Evolutionary conservation across 2,888 invertebrate species (phyloP).

Genomic region (Dryobotodes eremita): DNA sequence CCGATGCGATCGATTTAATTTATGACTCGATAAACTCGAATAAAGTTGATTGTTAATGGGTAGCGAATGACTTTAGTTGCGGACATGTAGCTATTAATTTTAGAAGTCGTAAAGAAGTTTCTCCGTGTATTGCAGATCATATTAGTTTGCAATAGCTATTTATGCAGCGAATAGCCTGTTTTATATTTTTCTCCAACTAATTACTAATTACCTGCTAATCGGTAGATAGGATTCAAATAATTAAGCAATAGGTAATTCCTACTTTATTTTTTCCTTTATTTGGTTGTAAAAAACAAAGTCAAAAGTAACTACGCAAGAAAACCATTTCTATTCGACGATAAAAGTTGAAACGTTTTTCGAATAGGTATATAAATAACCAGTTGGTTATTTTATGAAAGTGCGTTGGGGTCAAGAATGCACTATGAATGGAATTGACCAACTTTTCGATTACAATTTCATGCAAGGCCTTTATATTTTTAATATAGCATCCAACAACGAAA

Average conservation of each 20-base stretch:
- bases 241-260: neutral
- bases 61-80: constrained; percentile 45
- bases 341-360: constrained; percentile 17
- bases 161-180: neutral
- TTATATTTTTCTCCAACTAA: neutral
- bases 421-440: constrained; percentile 49
- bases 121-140: neutral
- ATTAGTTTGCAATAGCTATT: constrained; percentile 16
- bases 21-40: constrained; percentile 61
- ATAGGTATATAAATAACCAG: constrained; percentile 42
- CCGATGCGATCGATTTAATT: constrained; percentile 62
- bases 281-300: neutral
- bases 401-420: constrained; percentile 45
- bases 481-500: neutral
- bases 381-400: constrained; percentile 50
- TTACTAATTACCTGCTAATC: neutral
- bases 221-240: neutral
- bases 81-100: constrained; percentile 33
- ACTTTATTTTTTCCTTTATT: neutral
- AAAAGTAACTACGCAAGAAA: neutral
- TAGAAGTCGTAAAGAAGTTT: constrained; percentile 9
- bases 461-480: neutral
- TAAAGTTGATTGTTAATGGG: constrained; percentile 42
- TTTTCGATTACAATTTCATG: constrained; percentile 26
- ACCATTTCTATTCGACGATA: constrained; percentile 27